A percentile compares a stretch with the other conserved stretches of the same genome.
Conservation (phyloP, 2,113 vertebrate genomes). For the Jacana jacana region DNA sequence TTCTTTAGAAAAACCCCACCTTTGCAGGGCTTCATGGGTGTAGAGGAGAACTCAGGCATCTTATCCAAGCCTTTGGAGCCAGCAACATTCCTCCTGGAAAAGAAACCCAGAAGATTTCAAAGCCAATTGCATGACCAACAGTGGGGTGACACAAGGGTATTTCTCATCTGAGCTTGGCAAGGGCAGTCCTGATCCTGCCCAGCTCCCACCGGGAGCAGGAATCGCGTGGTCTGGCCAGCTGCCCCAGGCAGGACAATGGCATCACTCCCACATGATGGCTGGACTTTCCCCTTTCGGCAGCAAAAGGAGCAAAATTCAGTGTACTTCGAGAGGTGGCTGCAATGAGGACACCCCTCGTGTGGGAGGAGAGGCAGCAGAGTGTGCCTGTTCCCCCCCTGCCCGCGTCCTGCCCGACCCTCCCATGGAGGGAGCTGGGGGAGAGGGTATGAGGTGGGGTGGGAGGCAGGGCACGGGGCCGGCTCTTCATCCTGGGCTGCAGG, state of each 20-base stretch:
- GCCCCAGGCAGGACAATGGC: background rate
- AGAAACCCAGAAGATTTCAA: background rate
- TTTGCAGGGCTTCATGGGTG: background rate
- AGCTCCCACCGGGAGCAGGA: background rate
- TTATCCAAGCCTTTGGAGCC: background rate
- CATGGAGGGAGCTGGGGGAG: accelerated
- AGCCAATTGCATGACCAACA: accelerated
- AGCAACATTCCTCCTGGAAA: background rate
- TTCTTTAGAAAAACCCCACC: background rate
- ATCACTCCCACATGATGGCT: background rate
- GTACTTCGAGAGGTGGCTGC: background rate
- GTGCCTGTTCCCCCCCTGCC: background rate
- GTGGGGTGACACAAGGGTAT: accelerated
- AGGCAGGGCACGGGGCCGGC: background rate
- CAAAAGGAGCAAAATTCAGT: background rate
- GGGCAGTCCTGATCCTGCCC: background rate
- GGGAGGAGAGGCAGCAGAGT: background rate
- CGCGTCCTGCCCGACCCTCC: accelerated
- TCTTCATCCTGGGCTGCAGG: background rate
- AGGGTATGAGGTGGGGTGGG: accelerated
- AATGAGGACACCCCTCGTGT: accelerated
- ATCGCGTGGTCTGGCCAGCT: background rate
- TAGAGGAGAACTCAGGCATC: background rate
- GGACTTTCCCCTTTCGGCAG: constrained; percentile 12
- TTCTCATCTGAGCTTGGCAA: background rate